These are phyloP conservation scores for Apostichopus parvimensis DNA, from an alignment of 35 echinoderm and acorn worm species.

Conservation along the genomic window DNA sequence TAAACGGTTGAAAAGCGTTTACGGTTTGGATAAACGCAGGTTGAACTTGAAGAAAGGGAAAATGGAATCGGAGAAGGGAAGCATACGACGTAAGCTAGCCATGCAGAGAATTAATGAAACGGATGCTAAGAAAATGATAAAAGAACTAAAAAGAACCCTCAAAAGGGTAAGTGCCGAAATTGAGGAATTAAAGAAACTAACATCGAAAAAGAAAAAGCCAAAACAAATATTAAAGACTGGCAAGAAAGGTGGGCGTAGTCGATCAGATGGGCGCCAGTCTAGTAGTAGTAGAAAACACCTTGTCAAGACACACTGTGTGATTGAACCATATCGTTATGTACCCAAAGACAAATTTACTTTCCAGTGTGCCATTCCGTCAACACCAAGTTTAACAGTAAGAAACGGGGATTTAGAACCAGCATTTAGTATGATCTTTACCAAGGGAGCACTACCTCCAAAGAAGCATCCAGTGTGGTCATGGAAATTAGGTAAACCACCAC, in stretches of 20 bases:
- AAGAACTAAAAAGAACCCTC: conserved; percentile 47
- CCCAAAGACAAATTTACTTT: conserved; percentile 44
- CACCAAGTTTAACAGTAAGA: conserved; percentile 52
- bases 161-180: conserved; percentile 55
- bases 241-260: neutral
- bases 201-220: neutral
- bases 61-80: neutral
- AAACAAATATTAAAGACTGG: conserved; percentile 27
- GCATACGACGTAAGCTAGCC: conserved; percentile 12
- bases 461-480: conserved; percentile 71
- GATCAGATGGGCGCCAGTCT: neutral
- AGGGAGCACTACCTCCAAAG: conserved; percentile 42
- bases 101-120: conserved; percentile 20
- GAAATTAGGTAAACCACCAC: conserved; percentile 61
- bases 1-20: conserved; percentile 13
- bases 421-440: conserved; percentile 49
- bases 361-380: conserved; percentile 3
- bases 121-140: conserved; percentile 51
- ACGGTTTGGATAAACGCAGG: conserved; percentile 8
- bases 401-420: conserved; percentile 64
- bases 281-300: neutral
- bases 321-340: conserved; percentile 7
- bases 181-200: conserved; percentile 44
- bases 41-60: conserved; percentile 4
- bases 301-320: neutral